These are phyloP conservation scores for Lithophane leautieri DNA, from an alignment of 2,888 invertebrate species.

Conservation along the genomic window DNA sequence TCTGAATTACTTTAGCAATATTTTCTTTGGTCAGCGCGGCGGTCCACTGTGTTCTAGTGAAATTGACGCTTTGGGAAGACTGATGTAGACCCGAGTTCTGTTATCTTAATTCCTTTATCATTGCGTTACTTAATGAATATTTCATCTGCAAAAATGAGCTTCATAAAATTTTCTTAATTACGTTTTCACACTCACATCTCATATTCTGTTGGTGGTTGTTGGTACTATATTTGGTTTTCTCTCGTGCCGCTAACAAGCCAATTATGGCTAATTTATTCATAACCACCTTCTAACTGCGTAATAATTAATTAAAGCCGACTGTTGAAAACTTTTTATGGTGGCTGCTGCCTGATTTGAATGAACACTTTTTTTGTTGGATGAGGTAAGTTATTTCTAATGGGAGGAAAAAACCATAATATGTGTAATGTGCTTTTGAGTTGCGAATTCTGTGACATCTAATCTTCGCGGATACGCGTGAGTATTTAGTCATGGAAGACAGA, in stretches of 20 bases:
- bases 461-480: no score
- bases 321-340: slow-evolving; percentile 46
- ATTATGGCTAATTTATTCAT: slow-evolving; percentile 70
- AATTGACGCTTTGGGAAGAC: not conserved
- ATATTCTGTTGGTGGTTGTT: slow-evolving; percentile 33
- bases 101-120: not conserved
- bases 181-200: slow-evolving; percentile 8
- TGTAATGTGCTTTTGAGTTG: no score
- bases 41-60: not conserved
- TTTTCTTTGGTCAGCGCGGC: not conserved
- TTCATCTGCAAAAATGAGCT: not conserved
- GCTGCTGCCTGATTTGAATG: slow-evolving; percentile 36
- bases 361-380: slow-evolving; percentile 24
- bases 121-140: slow-evolving; percentile 7
- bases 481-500: no score
- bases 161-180: slow-evolving; percentile 33
- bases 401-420: not conserved
- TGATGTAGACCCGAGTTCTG: not conserved
- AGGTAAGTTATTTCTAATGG: slow-evolving; percentile 1
- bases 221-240: slow-evolving; percentile 48
- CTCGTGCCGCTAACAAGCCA: slow-evolving; percentile 67
- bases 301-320: slow-evolving; percentile 51
- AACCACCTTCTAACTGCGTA: slow-evolving; percentile 62
- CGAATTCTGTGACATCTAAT: no score
- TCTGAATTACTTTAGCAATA: not conserved